phyloP scores from a whole-genome alignment of 2,888 invertebrate genomes.

The Cheiracanthium punctorium region DNA sequence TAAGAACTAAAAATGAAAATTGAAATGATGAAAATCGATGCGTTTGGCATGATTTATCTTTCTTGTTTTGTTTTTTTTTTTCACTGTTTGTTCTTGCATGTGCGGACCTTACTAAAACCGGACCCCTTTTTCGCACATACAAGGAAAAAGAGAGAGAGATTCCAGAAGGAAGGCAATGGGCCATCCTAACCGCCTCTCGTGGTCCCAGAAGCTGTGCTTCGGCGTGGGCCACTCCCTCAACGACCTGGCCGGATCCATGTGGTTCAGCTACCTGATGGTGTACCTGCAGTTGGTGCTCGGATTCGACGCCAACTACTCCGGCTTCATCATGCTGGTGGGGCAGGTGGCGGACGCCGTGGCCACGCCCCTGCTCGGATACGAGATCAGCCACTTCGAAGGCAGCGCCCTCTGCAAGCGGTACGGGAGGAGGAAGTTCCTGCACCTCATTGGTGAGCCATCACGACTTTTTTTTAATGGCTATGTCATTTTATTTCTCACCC shows the following conservation, averaged over 20 bases:
- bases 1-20: too few relatives aligned
- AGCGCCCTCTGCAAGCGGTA: conserved; percentile 42
- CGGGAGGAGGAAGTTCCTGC: conserved; percentile 66
- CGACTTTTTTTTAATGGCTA: too few relatives aligned
- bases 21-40: too few relatives aligned
- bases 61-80: too few relatives aligned
- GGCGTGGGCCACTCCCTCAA: conserved; percentile 91
- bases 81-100: too few relatives aligned
- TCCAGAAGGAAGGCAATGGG: too few relatives aligned
- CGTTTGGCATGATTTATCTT: too few relatives aligned
- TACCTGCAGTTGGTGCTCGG: conserved; percentile 80
- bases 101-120: too few relatives aligned
- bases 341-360: conserved; percentile 79
- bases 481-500: too few relatives aligned
- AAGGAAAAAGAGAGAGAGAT: too few relatives aligned
- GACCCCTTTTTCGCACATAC: too few relatives aligned
- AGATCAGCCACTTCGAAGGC: conserved; percentile 74
- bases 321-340: conserved; percentile 85
- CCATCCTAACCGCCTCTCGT: conserved; percentile 27
- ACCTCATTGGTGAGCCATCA: conserved; percentile 68
- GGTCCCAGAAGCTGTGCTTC: conserved; percentile 79
- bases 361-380: conserved; percentile 78
- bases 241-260: conserved; percentile 93
- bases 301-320: conserved; percentile 78
- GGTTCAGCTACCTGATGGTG: conserved; percentile 93